Conservation (phyloP, 2,113 vertebrate species). For the Phylloscopus whistleri region DNA sequence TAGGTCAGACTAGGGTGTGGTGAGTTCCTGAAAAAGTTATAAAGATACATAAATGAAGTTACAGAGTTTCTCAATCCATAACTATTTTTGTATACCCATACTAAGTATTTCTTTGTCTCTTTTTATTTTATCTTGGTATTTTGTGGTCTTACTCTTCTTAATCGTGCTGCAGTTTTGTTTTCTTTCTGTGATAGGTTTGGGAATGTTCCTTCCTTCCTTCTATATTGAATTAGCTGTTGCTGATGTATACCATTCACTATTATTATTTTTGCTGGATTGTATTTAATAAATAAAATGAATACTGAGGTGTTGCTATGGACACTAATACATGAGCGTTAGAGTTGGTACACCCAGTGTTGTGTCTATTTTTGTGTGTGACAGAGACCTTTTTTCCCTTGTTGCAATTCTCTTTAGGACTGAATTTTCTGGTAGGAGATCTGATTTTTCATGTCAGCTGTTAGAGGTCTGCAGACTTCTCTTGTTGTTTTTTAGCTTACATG, state of each 20-base stretch:
- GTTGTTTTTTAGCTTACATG: not conserved
- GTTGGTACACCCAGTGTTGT: not conserved
- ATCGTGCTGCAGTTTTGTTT: not conserved
- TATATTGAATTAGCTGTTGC: not conserved
- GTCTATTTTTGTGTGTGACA: not conserved
- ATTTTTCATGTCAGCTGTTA: not conserved
- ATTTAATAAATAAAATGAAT: not conserved
- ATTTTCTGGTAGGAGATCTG: not conserved
- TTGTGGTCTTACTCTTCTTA: not conserved
- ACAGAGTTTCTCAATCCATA: not conserved
- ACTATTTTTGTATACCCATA: not conserved
- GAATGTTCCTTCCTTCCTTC: not conserved
- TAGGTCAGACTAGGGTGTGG: not conserved
- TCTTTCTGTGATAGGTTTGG: not conserved
- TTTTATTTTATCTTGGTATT: not conserved
- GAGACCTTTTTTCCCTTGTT: not conserved
- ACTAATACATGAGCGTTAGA: not conserved
- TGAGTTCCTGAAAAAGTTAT: not conserved
- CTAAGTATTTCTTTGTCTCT: not conserved
- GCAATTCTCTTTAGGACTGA: not conserved
- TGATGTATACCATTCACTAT: not conserved
- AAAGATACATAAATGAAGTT: not conserved
- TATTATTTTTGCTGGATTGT: not conserved
- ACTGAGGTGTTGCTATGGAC: conserved; percentile 12
- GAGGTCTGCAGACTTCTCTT: not conserved